Conservation (phyloP, 2,888 invertebrate species). For the Elmis aenea region DNA sequence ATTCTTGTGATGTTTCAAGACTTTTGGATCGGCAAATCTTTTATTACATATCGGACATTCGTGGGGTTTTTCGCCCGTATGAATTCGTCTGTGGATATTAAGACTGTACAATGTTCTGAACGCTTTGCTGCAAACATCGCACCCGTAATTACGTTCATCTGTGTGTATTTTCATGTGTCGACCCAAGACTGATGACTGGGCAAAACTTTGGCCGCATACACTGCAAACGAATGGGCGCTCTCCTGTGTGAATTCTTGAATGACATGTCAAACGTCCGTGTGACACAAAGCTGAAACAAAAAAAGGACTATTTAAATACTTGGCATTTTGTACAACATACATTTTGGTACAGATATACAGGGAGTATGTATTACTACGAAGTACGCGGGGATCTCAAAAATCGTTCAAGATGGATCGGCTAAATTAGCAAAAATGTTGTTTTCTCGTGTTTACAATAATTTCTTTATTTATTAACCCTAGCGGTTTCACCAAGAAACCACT, state of each 20-base stretch:
- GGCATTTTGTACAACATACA: too few relatives aligned
- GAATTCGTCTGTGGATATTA: slow-evolving; percentile 32
- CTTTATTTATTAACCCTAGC: too few relatives aligned
- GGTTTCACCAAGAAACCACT: too few relatives aligned
- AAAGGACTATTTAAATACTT: background rate
- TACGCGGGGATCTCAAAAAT: too few relatives aligned
- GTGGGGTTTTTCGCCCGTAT: slow-evolving; percentile 35
- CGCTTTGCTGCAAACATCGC: slow-evolving; percentile 30
- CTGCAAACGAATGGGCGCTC: slow-evolving; percentile 46
- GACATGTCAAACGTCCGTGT: slow-evolving; percentile 32
- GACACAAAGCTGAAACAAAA: slow-evolving; percentile 34
- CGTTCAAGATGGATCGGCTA: too few relatives aligned
- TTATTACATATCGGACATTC: slow-evolving; percentile 31
- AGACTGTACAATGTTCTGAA: slow-evolving; percentile 33
- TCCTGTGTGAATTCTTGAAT: slow-evolving; percentile 43
- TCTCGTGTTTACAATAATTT: too few relatives aligned
- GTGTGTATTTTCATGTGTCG: slow-evolving; percentile 33
- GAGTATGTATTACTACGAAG: too few relatives aligned
- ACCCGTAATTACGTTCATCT: slow-evolving; percentile 28
- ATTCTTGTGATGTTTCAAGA: slow-evolving; percentile 31
- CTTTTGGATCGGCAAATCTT: slow-evolving; percentile 35
- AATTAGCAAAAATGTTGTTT: too few relatives aligned
- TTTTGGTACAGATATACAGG: too few relatives aligned
- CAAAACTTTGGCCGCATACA: slow-evolving; percentile 32
- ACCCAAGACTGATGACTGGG: slow-evolving; percentile 27